These are phyloP conservation scores for Percopsis transmontana DNA, from an alignment of 2,113 vertebrate genomes.

Conservation along the genomic window DNA sequence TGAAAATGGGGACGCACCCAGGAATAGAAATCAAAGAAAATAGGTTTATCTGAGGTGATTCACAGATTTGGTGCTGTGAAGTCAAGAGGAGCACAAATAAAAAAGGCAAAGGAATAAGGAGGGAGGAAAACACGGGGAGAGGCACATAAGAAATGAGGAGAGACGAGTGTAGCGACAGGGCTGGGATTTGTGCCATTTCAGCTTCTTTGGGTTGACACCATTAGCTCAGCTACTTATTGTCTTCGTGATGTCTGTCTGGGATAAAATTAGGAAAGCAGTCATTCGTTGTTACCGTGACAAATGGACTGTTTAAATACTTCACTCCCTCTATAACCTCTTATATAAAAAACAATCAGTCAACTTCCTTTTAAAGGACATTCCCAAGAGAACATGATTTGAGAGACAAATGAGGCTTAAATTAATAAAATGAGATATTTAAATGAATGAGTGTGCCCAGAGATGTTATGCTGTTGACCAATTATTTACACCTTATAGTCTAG, in stretches of 20 bases:
- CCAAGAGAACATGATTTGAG: constrained; percentile 29
- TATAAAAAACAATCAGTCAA: constrained; percentile 61
- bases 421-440: constrained; percentile 52
- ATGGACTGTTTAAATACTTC: constrained; percentile 48
- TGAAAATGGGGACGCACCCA: constrained; percentile 43
- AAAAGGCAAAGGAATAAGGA: constrained; percentile 15
- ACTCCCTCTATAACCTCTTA: constrained; percentile 37
- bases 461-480: constrained; percentile 47
- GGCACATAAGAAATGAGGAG: constrained; percentile 23
- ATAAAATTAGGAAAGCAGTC: constrained; percentile 13
- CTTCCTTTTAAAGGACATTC: constrained; percentile 35
- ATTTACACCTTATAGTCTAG: constrained; percentile 27
- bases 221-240: constrained; percentile 30
- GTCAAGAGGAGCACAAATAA: background rate
- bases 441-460: constrained; percentile 44
- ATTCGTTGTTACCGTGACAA: constrained; percentile 22
- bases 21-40: constrained; percentile 62
- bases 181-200: constrained; percentile 39
- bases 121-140: constrained; percentile 21
- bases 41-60: constrained; percentile 46
- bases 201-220: constrained; percentile 22
- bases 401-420: constrained; percentile 60
- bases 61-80: constrained; percentile 30
- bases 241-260: constrained; percentile 13
- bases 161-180: constrained; percentile 21